phyloP scores from a whole-genome alignment of 2,888 invertebrate species.

The Trichogramma evanescens region DNA sequence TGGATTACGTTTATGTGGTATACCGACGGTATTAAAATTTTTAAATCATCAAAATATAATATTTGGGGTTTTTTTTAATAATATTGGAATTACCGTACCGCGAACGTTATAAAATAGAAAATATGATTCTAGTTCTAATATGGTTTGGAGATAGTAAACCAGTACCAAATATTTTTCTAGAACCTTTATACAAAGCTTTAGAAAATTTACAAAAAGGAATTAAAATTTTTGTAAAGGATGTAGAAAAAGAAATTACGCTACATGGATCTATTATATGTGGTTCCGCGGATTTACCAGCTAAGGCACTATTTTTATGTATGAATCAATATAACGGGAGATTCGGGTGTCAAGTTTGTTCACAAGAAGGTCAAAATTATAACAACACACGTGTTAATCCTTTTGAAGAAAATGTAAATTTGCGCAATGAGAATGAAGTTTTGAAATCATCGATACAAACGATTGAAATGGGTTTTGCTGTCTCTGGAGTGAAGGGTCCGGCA shows the following conservation, averaged over 20 bases:
- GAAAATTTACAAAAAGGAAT: too few relatives aligned
- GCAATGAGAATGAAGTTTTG: not conserved
- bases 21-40: conserved; percentile 17
- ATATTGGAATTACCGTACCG: conserved; percentile 20
- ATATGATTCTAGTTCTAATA: conserved; percentile 13
- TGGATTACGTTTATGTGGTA: not conserved
- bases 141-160: conserved; percentile 16
- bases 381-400: conserved; percentile 6
- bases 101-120: conserved; percentile 17
- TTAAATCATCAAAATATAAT: conserved; percentile 15
- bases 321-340: conserved; percentile 18
- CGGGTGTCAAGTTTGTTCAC: conserved; percentile 18
- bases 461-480: not conserved
- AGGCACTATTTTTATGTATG: conserved; percentile 18
- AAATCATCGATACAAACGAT: not conserved
- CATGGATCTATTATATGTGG: conserved; percentile 7
- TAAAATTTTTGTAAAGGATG: too few relatives aligned
- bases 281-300: conserved; percentile 17
- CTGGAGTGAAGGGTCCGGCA: conserved; percentile 18
- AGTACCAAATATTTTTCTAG: not conserved
- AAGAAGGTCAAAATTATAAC: conserved; percentile 3
- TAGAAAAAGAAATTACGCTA: not conserved
- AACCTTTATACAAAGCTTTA: too few relatives aligned
- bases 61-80: conserved; percentile 20
- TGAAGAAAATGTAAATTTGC: not conserved